Evolutionary conservation across 2,888 invertebrate species (phyloP), one percentile per base, ranked within the genome.

Genomic region (Habroteleia sp.): DNA sequence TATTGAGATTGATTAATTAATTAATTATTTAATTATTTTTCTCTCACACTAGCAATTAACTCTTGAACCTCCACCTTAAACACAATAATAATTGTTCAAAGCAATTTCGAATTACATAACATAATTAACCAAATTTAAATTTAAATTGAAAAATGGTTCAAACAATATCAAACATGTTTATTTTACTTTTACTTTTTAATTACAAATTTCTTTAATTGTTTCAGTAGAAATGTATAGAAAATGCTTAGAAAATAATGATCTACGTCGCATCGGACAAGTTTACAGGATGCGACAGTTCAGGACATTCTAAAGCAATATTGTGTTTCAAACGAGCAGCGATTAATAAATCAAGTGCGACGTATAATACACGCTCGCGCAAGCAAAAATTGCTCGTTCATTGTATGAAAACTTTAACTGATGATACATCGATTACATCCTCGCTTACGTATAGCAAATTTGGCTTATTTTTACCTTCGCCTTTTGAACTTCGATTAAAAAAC

Each of bases 381-480:
- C 27, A 68, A 48, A 68, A 68, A 81, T 79, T 79, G 74, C 63
- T 60, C 79, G 14, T 69, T 76, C 74, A 79, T 77, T 76, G 72
- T 60, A 77, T 79, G 74, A 79, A 78, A 75, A 71, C 73, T 46
- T 58, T 37, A 46, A 37, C 39, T 60, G 69, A 73, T 76, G 78
- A 72, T 74, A 39, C 63, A 79, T 74, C 74, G 76, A 82, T 81
- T 78, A 79, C 68, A 77, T 14, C 39, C 10, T 20, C 6, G 6
- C 20, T 20, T 39, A 39, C 1, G 5, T 39, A 10, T 16, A 20
- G 4, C 1, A 10, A 39, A 39, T 39, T 69, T 37, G 35, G 23
- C 23, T 44, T 50, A 60, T 58, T 58, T 56, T 46, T 20, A 29
- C 5, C 39, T 6, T 10, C 14, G 14, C 10, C n/a, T 13, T 46